Base-by-base conservation (phyloP, 1,140 invertebrate genomes). In the Anadara kagoshimensis region DNA sequence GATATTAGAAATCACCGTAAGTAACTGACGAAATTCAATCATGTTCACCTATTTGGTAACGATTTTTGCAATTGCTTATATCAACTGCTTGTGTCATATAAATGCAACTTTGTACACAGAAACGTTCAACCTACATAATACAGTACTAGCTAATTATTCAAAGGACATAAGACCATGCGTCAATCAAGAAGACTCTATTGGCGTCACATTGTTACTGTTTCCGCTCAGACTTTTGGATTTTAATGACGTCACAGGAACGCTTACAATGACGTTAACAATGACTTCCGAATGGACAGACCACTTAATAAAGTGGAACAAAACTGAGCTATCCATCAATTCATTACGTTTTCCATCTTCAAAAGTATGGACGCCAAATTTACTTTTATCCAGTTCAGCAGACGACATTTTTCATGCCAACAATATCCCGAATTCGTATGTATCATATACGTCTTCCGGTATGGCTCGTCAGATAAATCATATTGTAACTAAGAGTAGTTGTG, bases 171-270 rank as follows among this genome's bases (percentile, higher is more conserved):
- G 63, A 14, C 70, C 70, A 3, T n/a, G 24, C 22, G 44, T 51
- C 11, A 47, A 51, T 14, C 20, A 26, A 24, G 56, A 14, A 12
- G 43, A 64, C 36, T 54, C 26, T 4, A 56, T 73, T 11, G 26
- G 11, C 41, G 26, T 73, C 11, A 51, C 51, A 16, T 20, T 73
- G 5, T 5, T 61, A 1, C 49, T 66, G 14, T 36, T 12, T 22
- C 43, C 66, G 3, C 24, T 66, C 18, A 36, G 54, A n/a, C 58
- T 73, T 24, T n/a, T 41, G 36, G 62, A 73, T 26, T 73, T 58
- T 57, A 56, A 73, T 53, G 70, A 73, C 41, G 54, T 66, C 24
- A 58, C 61, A 22, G 70, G 70, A 7, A 66, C 41, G 26, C 53
- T 73, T 14, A 29, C 70, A 14, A 44, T 73, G 44, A 58, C 62